Conservation (phyloP, 2,888 invertebrate genomes). For the Hydrotaea cyrtoneurina region DNA sequence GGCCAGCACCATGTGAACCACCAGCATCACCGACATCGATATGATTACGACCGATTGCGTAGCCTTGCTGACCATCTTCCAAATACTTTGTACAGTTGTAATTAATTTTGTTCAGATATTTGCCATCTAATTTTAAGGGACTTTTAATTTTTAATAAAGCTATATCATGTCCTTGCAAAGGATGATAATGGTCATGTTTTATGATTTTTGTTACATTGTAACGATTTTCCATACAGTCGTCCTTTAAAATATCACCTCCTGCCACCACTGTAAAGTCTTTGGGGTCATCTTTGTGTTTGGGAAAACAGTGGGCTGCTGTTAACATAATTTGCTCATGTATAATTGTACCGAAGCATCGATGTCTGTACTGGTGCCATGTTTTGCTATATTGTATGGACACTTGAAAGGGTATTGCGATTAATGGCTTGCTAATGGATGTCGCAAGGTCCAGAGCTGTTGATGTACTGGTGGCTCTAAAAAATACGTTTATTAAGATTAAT, state of each 20-base stretch:
- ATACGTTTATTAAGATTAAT: no score
- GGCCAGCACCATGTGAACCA: not conserved
- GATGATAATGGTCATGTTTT: not conserved
- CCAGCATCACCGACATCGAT: not conserved
- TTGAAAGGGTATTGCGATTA: not conserved
- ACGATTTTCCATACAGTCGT: not conserved
- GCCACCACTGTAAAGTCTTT: not conserved
- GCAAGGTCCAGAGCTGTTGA: not conserved
- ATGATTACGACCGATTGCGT: not conserved
- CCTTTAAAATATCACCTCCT: not conserved
- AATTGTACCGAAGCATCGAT: constrained; percentile 15
- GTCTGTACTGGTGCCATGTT: not conserved
- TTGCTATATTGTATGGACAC: not conserved
- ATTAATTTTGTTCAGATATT: not conserved
- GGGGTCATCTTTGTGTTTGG: not conserved
- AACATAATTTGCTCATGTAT: constrained; percentile 6
- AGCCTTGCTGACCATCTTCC: not conserved
- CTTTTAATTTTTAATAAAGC: not conserved
- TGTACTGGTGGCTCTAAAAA: no score
- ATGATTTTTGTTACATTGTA: not conserved
- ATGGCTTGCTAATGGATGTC: not conserved
- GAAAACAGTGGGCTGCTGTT: constrained; percentile 19
- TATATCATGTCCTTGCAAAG: constrained; percentile 13
- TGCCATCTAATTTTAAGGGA: not conserved
- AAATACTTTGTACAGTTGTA: not conserved